Conservation (phyloP, 1,140 invertebrate genomes). For the Pseudomyrmex sp. region DNA sequence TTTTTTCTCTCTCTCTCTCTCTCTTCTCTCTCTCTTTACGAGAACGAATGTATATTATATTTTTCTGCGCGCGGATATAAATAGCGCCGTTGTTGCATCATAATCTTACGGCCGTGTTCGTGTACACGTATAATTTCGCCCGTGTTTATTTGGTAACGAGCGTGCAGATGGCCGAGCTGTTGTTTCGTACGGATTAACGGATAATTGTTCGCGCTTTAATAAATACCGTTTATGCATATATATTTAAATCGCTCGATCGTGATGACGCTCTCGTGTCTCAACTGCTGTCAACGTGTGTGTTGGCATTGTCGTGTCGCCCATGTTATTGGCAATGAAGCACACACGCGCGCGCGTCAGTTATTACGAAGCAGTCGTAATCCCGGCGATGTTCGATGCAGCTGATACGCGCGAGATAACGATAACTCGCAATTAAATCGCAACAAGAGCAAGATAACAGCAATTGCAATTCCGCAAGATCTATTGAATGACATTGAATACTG, state of each 20-base stretch:
- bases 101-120: slow-evolving; percentile 16
- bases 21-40: not conserved
- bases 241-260: slow-evolving; percentile 61
- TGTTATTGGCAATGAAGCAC: slow-evolving; percentile 67
- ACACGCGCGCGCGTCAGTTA: not conserved
- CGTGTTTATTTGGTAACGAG: slow-evolving; percentile 9
- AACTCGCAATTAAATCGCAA: slow-evolving; percentile 45
- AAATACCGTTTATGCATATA: not conserved
- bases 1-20: too few species aligned
- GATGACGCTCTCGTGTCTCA: not conserved
- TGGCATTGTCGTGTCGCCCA: slow-evolving; percentile 33
- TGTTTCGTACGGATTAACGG: slow-evolving; percentile 8
- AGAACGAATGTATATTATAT: slow-evolving; percentile 36
- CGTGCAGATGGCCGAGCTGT: not conserved
- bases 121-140: slow-evolving; percentile 15
- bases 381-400: slow-evolving; percentile 53
- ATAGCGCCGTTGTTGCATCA: slow-evolving; percentile 27
- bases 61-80: slow-evolving; percentile 22
- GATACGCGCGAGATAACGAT: slow-evolving; percentile 62
- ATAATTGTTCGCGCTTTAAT: slow-evolving; percentile 19
- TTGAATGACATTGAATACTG: too few species aligned
- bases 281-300: not conserved
- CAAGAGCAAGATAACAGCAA: slow-evolving; percentile 50
- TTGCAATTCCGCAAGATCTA: slow-evolving; percentile 39
- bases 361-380: slow-evolving; percentile 35